phyloP scores from a whole-genome alignment of 2,888 invertebrate genomes.

The Pyrrhia umbra region DNA sequence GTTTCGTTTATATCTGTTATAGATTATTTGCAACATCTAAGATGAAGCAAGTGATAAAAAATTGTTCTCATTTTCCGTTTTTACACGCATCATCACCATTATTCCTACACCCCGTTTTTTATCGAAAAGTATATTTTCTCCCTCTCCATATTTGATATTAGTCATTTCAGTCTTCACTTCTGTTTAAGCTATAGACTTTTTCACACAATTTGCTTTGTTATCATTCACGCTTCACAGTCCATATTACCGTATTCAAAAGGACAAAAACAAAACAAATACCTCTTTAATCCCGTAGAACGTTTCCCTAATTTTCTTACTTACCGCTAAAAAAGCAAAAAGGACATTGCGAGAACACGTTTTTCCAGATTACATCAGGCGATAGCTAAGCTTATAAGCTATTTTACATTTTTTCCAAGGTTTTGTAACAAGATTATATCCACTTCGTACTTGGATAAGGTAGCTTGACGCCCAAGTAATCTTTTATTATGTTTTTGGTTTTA shows the following conservation, averaged over 20 bases:
- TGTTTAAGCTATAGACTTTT: neutral
- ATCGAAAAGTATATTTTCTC: neutral
- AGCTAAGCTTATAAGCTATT: conserved; percentile 58
- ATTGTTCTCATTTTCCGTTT: no score
- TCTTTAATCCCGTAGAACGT: conserved; percentile 34
- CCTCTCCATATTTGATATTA: neutral
- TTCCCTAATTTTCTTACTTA: conserved; percentile 46
- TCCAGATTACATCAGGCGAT: conserved; percentile 65
- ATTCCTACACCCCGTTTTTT: neutral
- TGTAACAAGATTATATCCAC: conserved; percentile 58
- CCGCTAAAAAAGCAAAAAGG: conserved; percentile 50
- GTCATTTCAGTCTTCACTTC: neutral
- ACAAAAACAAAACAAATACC: conserved; percentile 24
- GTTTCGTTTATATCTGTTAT: neutral
- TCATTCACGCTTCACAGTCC: neutral
- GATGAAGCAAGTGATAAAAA: no score
- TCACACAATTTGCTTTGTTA: neutral
- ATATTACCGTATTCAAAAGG: conserved; percentile 3
- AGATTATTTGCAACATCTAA: neutral
- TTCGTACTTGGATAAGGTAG: conserved; percentile 20
- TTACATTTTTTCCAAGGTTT: conserved; percentile 63
- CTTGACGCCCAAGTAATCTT: conserved; percentile 37
- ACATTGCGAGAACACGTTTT: conserved; percentile 59
- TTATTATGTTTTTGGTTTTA: conserved; percentile 33
- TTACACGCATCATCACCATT: neutral